Percentiles rank a stretch among this genome's conserved stretches.
phyloP scores from a whole-genome alignment of 2,888 invertebrate genomes.

The Rotaria sp. region DNA sequence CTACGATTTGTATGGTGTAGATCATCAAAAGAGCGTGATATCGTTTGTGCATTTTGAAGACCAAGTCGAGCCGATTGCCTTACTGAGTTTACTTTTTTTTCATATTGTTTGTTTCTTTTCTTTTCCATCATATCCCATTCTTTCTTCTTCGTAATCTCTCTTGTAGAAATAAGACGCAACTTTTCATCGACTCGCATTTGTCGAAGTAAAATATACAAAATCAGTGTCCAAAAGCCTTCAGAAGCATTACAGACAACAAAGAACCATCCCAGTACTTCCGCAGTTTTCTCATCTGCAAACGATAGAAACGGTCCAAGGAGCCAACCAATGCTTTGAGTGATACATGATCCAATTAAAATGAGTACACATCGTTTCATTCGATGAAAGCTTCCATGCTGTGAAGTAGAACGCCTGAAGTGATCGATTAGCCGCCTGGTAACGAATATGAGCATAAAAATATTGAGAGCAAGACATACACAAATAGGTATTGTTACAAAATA shows the following conservation, averaged over 20 bases:
- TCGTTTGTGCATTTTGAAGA: too few relatives aligned
- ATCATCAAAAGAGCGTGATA: too few relatives aligned
- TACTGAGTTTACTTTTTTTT: too few relatives aligned
- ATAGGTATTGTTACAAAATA: not conserved
- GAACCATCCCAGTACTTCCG: not conserved
- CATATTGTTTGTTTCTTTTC: too few relatives aligned
- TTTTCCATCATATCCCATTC: too few relatives aligned
- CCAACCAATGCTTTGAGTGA: not conserved
- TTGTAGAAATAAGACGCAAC: not conserved
- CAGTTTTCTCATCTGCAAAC: not conserved
- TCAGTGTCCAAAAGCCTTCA: not conserved
- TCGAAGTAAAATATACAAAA: not conserved
- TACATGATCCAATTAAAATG: not conserved
- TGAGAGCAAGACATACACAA: not conserved
- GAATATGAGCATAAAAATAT: not conserved
- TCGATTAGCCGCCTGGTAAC: not conserved
- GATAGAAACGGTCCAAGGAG: not conserved
- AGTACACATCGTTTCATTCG: not conserved
- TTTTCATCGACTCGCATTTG: not conserved
- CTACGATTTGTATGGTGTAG: too few relatives aligned
- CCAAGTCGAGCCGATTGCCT: too few relatives aligned
- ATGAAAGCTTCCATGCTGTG: not conserved
- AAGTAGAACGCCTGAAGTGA: not conserved
- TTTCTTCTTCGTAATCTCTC: too few relatives aligned
- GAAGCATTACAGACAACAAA: not conserved